These are phyloP conservation scores for Parotocinclus haroldoi DNA, from an alignment of 2,797 vertebrate species.

Conservation along the genomic window DNA sequence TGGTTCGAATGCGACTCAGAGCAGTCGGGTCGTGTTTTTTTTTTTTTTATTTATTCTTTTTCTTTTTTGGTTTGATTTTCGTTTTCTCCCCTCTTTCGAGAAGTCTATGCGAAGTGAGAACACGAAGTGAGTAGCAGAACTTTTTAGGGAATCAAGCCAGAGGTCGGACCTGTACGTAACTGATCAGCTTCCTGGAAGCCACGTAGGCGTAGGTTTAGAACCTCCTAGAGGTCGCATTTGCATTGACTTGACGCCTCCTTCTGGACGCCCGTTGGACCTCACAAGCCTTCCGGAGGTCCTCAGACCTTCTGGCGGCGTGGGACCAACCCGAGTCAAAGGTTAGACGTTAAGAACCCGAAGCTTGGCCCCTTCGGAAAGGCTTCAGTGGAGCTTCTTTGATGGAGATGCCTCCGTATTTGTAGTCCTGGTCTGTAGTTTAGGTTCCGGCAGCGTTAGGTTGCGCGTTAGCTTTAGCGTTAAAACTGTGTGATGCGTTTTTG, in stretches of 20 bases:
- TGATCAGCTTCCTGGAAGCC: conserved; percentile 82
- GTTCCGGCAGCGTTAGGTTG: conserved; percentile 24
- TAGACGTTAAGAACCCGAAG: conserved; percentile 5
- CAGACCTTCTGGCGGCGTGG: conserved; percentile 49
- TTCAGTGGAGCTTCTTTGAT: conserved; percentile 21
- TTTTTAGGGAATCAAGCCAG: conserved; percentile 64
- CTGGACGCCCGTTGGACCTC: conserved; percentile 52
- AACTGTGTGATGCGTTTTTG: conserved; percentile 51
- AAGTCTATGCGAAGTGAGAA: conserved; percentile 49
- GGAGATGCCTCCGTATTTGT: conserved; percentile 37
- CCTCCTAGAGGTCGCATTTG: conserved; percentile 50
- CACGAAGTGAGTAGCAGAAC: conserved; percentile 53
- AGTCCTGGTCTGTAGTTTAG: conserved; percentile 48
- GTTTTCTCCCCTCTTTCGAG: no score
- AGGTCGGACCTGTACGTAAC: conserved; percentile 82
- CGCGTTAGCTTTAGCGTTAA: conserved; percentile 26
- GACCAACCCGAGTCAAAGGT: conserved; percentile 30
- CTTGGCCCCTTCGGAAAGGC: conserved; percentile 29
- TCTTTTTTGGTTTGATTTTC: conserved; percentile 70
- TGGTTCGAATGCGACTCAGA: conserved; percentile 64
- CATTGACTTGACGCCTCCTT: conserved; percentile 50
- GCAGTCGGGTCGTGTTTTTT: no score
- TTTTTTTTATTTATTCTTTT: no score
- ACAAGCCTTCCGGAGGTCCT: conserved; percentile 54
- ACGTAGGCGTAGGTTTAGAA: conserved; percentile 32